Evolutionary conservation across 1,140 invertebrate genomes (phyloP).

Genomic region (Zaprionus inermis): DNA sequence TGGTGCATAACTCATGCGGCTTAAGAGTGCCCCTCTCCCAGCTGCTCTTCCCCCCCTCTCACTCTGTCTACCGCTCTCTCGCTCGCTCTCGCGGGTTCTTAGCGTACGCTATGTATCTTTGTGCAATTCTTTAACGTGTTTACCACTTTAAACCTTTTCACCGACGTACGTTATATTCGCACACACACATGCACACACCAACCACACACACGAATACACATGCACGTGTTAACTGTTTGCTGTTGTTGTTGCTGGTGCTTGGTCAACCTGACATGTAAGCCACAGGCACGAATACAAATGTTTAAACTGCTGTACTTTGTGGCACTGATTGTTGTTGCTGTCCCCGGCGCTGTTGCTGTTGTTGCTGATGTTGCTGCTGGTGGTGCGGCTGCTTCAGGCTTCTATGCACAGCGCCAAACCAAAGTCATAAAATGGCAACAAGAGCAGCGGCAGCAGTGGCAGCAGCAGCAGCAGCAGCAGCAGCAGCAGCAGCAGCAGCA

Average conservation of each 20-base stretch:
- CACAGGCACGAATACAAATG: constrained; percentile 76
- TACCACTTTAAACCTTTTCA: constrained; percentile 37
- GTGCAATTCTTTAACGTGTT: constrained; percentile 49
- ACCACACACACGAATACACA: background rate
- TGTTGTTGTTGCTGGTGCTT: constrained; percentile 39
- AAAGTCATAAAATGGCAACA: constrained; percentile 65
- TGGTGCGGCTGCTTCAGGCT: constrained; percentile 55
- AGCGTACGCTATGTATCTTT: constrained; percentile 13
- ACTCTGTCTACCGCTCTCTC: background rate
- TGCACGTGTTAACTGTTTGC: background rate
- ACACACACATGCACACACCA: background rate
- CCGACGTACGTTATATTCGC: background rate
- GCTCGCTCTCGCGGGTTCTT: constrained; percentile 2
- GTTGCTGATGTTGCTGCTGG: constrained; percentile 39
- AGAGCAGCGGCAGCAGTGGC: constrained; percentile 26
- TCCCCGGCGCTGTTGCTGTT: constrained; percentile 17
- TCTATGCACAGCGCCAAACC: constrained; percentile 68
- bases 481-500: constrained; percentile 28
- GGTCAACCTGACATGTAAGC: constrained; percentile 75
- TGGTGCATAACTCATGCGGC: constrained; percentile 41
- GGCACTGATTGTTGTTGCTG: constrained; percentile 51
- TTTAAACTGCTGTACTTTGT: constrained; percentile 67
- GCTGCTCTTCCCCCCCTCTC: background rate
- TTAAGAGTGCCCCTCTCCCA: constrained; percentile 8
- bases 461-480: constrained; percentile 34